Evolutionary conservation across 2,888 invertebrate genomes (phyloP), one percentile per base, ranked within the genome.

Genomic region (Thecocarcelia acutangulata): DNA sequence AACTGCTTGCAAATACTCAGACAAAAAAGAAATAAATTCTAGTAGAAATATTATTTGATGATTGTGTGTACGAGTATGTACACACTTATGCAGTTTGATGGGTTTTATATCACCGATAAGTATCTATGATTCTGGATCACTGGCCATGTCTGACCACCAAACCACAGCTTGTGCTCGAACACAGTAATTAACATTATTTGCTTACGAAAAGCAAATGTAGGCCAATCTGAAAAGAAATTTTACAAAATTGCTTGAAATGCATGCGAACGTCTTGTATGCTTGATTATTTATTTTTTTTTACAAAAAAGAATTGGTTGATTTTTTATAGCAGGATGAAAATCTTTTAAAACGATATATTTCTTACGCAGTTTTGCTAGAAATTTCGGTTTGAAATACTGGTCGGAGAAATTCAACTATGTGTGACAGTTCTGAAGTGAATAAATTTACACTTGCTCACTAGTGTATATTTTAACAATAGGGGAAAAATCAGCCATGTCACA

Each of bases 141-240:
- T 75, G 80, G 72, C 72, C 61, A 72, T 59, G 42, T 64, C 56
- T 74, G 74, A 68, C 59, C 80, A 70, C 40, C 52, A 61, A 80
- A 70, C 40, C 50, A 48, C 61, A 63, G 42, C 40, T 68, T 17
- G 15, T 42, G 17, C 37, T 37, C 46, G 2, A 37, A 42, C 33
- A 13, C 48, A 40, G 17, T 3, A 33, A 33, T 37, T 8, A 11
- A 28, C 2, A 33, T 56, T 15, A 5, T n/a, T 24, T 33, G 0
- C 9, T 19, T 42, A 2, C 66, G 19, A 28, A 21, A n/a, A 37
- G 3, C 37, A 54, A 56, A 77, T 77, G 69, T 77, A 50, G 77
- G 77, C 70, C 77, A 70, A 8, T 3, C n/a, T 46, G 5, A 3
- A 19, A 61, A 40, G 33, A 61, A 69, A 54, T 54, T 76, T 46